Percentiles rank a stretch among this genome's conserved stretches.
These are phyloP conservation scores for Melinaea marsaeus DNA, from an alignment of 2,888 invertebrate genomes.

Conservation along the genomic window DNA sequence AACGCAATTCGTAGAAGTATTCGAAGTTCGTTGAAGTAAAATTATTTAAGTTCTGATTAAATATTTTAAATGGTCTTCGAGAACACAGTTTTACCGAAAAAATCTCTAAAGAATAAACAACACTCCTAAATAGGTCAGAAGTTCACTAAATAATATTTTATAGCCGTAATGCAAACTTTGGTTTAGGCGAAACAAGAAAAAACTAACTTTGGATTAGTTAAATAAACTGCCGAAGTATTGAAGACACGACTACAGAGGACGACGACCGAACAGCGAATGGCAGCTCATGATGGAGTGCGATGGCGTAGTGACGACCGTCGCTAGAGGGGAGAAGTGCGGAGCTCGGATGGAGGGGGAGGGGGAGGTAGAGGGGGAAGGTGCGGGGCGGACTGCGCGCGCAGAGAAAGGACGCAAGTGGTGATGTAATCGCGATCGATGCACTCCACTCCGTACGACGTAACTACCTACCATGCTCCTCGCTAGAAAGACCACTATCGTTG, in stretches of 20 bases:
- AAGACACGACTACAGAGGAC: constrained; percentile 53
- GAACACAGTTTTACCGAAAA: neutral
- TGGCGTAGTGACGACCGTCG: constrained; percentile 46
- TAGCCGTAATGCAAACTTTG: neutral
- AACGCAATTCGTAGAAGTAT: neutral
- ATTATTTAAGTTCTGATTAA: neutral
- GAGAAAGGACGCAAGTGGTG: constrained; percentile 74
- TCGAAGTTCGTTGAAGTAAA: neutral
- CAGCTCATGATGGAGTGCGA: constrained; percentile 56
- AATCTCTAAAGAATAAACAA: neutral
- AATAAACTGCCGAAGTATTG: constrained; percentile 48
- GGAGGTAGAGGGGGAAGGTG: constrained; percentile 35
- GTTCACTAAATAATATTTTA: constrained; percentile 3
- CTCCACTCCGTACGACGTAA: constrained; percentile 45
- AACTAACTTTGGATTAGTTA: constrained; percentile 46
- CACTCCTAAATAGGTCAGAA: neutral
- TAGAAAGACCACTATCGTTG: constrained; percentile 27
- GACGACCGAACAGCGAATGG: constrained; percentile 71
- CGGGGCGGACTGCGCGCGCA: constrained; percentile 69
- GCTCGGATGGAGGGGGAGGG: constrained; percentile 31
- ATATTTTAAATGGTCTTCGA: constrained; percentile 1
- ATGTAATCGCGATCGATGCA: constrained; percentile 78
- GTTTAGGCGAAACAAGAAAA: constrained; percentile 41
- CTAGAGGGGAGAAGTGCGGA: constrained; percentile 50
- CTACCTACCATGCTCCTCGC: constrained; percentile 40